These are phyloP conservation scores for Pachycephus smyrnensis DNA, from an alignment of 2,888 invertebrate species.

Conservation along the genomic window DNA sequence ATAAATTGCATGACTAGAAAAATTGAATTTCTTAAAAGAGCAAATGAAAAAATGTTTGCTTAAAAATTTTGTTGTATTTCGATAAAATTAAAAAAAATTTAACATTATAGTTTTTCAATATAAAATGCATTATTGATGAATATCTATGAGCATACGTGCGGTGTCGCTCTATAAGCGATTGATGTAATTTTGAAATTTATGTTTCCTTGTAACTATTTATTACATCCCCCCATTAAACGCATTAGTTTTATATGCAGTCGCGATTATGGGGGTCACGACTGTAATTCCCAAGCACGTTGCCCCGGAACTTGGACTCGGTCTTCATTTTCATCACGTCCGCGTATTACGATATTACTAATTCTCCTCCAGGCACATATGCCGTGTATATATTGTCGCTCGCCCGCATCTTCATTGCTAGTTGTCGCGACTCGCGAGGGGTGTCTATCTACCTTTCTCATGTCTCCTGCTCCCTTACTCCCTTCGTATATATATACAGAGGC, in stretches of 20 bases:
- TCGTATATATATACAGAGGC: not conserved
- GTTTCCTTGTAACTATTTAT: not conserved
- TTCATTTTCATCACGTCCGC: slow-evolving; percentile 32
- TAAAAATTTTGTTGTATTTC: not conserved
- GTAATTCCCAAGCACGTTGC: not conserved
- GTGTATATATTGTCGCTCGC: slow-evolving; percentile 59
- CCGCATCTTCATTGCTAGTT: slow-evolving; percentile 51
- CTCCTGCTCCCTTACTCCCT: not conserved
- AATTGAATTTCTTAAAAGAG: not conserved
- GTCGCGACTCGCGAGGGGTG: not conserved
- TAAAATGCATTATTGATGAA: not conserved
- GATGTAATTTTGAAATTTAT: not conserved
- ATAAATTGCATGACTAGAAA: not conserved
- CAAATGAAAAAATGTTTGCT: not conserved
- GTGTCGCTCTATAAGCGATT: not conserved
- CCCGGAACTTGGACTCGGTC: not conserved
- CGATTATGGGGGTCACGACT: not conserved
- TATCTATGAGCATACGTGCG: too few relatives aligned
- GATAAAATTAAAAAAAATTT: not conserved
- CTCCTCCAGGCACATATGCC: slow-evolving; percentile 34
- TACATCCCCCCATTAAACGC: not conserved
- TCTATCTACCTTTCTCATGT: not conserved
- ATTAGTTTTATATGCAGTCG: not conserved
- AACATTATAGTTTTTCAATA: not conserved
- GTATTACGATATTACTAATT: slow-evolving; percentile 60